phyloP scores from a whole-genome alignment of 2,797 vertebrate genomes.

The Austrolebias charrua region DNA sequence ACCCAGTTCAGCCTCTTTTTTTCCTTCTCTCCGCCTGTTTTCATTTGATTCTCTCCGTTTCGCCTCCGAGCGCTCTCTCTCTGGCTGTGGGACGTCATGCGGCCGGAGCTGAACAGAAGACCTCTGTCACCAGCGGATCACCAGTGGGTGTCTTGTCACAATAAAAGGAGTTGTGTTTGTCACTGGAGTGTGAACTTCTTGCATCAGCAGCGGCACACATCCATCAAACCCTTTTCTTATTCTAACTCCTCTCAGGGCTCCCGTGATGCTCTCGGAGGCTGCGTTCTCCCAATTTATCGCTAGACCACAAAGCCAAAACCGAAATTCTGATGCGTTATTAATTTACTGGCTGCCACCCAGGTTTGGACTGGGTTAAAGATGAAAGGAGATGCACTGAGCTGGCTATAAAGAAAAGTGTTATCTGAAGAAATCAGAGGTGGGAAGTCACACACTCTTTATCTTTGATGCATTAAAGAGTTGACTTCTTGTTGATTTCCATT shows the following conservation, averaged over 20 bases:
- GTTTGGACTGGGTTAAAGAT: conserved; percentile 21
- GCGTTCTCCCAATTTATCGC: conserved; percentile 44
- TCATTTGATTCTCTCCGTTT: conserved; percentile 26
- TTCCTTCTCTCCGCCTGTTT: conserved; percentile 19
- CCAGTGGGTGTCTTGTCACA: conserved; percentile 60
- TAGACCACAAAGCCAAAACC: conserved; percentile 42
- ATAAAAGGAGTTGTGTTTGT: conserved; percentile 61
- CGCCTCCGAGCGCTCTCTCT: conserved; percentile 13
- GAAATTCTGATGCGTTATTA: conserved; percentile 38
- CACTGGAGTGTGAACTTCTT: conserved; percentile 45
- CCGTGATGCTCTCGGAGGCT: conserved; percentile 35
- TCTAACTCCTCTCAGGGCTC: conserved; percentile 47
- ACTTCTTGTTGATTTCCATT: conserved; percentile 21
- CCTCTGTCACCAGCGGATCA: conserved; percentile 58
- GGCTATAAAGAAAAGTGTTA: conserved; percentile 23
- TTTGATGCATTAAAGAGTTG: neutral
- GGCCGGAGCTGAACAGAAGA: conserved; percentile 54
- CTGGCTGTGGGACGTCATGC: conserved; percentile 55
- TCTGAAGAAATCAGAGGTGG: conserved; percentile 39
- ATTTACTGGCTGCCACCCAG: conserved; percentile 28
- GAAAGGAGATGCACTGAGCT: conserved; percentile 5
- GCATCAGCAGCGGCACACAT: conserved; percentile 46
- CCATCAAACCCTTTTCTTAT: conserved; percentile 33
- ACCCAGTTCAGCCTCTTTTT: conserved; percentile 31
- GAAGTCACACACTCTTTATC: neutral